Evolutionary conservation across 2,888 invertebrate genomes (phyloP).

Genomic region (Tolmerus cingulatus): DNA sequence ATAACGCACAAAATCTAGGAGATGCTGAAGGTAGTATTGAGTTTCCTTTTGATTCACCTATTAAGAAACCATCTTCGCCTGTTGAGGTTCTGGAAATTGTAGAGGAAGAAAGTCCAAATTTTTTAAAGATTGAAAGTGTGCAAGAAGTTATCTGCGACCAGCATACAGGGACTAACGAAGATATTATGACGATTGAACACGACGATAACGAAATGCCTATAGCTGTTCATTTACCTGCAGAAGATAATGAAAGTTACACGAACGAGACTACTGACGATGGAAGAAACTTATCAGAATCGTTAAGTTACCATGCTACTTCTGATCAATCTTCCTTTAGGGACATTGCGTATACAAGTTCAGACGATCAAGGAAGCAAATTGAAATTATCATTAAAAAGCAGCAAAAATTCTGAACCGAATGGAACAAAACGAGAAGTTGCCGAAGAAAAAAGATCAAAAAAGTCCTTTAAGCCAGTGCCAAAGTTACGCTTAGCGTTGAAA

Average conservation of each 20-base stretch:
- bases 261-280: neutral
- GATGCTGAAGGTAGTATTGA: neutral
- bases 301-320: neutral
- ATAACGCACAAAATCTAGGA: neutral
- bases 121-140: neutral
- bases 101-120: neutral
- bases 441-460: neutral
- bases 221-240: neutral
- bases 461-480: slow-evolving; percentile 7
- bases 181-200: neutral
- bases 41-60: neutral
- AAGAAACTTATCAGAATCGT: neutral
- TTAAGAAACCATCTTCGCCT: neutral
- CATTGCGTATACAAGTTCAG: neutral
- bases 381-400: neutral
- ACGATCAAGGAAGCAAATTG: neutral
- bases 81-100: neutral
- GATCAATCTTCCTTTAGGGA: neutral
- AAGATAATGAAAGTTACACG: neutral
- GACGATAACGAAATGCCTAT: neutral
- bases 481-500: neutral
- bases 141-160: neutral
- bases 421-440: neutral
- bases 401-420: neutral
- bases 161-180: neutral